Evolutionary conservation across 1,140 invertebrate genomes (phyloP), one percentile per base, ranked within the genome.

Genomic region (Stegodyphus dumicola): DNA sequence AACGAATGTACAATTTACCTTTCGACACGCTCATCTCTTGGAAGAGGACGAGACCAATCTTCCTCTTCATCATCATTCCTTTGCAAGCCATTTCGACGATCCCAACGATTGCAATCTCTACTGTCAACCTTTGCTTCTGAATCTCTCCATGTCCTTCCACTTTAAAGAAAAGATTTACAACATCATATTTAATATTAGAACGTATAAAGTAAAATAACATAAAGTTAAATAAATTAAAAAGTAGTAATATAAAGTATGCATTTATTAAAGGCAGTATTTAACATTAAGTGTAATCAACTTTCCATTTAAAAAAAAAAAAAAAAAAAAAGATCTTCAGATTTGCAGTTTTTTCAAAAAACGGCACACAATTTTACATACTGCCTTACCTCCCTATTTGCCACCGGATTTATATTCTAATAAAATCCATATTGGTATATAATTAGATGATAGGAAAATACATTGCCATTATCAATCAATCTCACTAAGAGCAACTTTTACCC

Each of bases 1-100:
- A 33, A 33, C 3, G 15, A 60, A 60, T 71, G 69, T 51, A 86
- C 87, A 5, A 60, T 33, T 13, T 80, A 91, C 91, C 93, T 88
- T 92, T 99, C 97, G 89, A 96, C 88, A 88, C 95, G 93, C 89
- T 98, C 96, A 91, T 98, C 96, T 88, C 94, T 92, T 78, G 95
- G 92, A 89, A 96, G 92, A 86, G 95, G 94, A 87, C 94, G 90
- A 86, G 95, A 95, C 96, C 96, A 99, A 90, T 98, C 97, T 56
- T 91, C 91, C 84, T 92, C 91, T 18, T 90, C 88, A 10, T 85
- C 75, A 51, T 88, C 88, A 86, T 88, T 89, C 15, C 88, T 80
- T 10, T 85, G 77, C 53, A 88, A 88, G 48, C 88, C 87, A 77
- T 71, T 89, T 49, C 79, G 33, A 33, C 86, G 65, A 77, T 87